A percentile compares a stretch with the other conserved stretches of the same genome.
Evolutionary conservation across 2,888 invertebrate genomes (phyloP).

Genomic region (Hyposoter dolosus): DNA sequence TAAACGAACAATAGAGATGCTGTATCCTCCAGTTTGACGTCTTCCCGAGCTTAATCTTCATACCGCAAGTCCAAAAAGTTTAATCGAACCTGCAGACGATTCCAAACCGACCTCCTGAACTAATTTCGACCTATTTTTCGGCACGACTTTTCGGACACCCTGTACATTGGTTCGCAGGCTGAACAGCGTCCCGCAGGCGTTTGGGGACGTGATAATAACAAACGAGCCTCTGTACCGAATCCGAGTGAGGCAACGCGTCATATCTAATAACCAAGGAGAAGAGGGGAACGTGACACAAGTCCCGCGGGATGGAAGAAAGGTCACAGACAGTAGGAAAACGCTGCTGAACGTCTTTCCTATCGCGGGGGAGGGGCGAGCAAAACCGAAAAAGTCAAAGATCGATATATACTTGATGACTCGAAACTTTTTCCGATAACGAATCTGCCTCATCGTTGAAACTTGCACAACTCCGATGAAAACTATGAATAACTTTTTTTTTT

Average conservation of each 20-base stretch:
- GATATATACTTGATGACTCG: not conserved
- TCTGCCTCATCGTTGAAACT: not conserved
- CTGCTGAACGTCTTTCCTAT: not conserved
- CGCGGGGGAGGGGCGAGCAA: not conserved
- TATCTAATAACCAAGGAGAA: constrained; percentile 22
- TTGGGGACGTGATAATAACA: constrained; percentile 24
- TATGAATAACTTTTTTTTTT: too few relatives aligned
- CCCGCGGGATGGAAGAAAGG: constrained; percentile 36
- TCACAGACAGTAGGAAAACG: constrained; percentile 34
- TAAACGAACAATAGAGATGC: constrained; percentile 1
- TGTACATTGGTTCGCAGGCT: not conserved
- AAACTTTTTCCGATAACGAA: not conserved
- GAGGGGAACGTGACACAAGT: constrained; percentile 20
- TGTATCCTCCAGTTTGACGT: not conserved
- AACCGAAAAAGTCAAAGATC: constrained; percentile 9
- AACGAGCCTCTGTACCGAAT: constrained; percentile 36
- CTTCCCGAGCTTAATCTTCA: not conserved
- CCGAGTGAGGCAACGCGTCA: constrained; percentile 37
- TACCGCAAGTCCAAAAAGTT: not conserved
- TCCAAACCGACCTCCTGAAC: not conserved
- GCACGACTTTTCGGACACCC: not conserved
- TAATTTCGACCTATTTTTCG: not conserved
- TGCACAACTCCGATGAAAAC: not conserved
- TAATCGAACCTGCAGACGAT: not conserved
- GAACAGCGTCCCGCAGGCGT: constrained; percentile 10